phyloP scores from a whole-genome alignment of 2,113 vertebrate genomes.

The Oxyura jamaicensis region DNA sequence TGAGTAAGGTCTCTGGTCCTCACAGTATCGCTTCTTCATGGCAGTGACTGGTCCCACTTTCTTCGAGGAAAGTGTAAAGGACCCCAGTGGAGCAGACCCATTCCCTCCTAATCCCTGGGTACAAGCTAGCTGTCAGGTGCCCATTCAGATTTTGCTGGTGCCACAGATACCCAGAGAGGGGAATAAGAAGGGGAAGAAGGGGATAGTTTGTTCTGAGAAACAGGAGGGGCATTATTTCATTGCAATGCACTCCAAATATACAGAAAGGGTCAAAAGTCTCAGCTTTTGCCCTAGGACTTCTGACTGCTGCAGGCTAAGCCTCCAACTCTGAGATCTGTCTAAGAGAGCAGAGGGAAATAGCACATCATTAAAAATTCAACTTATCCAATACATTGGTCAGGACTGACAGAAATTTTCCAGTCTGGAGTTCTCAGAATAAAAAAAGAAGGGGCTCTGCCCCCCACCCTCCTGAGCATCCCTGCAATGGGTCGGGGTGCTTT shows the following conservation, averaged over 20 bases:
- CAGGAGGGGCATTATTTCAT: background rate
- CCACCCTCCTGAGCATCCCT: background rate
- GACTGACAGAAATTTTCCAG: background rate
- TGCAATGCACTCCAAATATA: background rate
- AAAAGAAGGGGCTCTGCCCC: background rate
- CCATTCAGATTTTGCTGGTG: background rate
- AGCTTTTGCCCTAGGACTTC: conserved; percentile 32
- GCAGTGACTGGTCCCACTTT: background rate
- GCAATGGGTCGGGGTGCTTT: accelerated
- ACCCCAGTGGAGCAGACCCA: too few species aligned
- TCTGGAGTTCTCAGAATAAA: background rate
- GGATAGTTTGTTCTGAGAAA: background rate
- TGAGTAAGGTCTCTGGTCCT: background rate
- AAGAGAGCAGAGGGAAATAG: conserved; percentile 11
- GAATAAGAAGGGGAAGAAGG: background rate
- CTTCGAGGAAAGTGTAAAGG: background rate
- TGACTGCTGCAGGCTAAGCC: conserved; percentile 4
- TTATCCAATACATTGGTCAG: conserved; percentile 8
- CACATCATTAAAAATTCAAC: conserved; percentile 44
- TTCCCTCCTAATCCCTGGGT: background rate
- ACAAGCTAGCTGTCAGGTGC: background rate
- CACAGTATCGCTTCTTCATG: background rate
- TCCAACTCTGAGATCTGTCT: background rate
- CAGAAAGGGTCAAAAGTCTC: conserved; percentile 36
- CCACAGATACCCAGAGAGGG: background rate